Conservation (phyloP, 2,797 vertebrate species). For the Hozukius guyotensis region DNA sequence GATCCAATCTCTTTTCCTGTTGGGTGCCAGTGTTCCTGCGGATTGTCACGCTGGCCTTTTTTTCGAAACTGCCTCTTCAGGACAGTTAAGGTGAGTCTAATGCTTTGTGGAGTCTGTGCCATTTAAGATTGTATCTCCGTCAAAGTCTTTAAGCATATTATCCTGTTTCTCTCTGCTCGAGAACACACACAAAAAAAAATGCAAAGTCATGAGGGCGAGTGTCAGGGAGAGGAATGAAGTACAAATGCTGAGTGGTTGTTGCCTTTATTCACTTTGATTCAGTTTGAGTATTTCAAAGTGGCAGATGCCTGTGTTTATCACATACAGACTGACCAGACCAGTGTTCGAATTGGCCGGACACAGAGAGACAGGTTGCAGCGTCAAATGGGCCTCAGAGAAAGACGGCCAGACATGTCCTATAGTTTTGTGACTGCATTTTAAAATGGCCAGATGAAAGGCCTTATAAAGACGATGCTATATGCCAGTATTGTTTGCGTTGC, state of each 20-base stretch:
- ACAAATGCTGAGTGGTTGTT: constrained; percentile 31
- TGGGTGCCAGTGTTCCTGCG: constrained; percentile 30
- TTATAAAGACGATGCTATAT: constrained; percentile 1
- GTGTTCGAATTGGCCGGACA: constrained; percentile 13
- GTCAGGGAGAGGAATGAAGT: not conserved
- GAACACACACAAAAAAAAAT: constrained; percentile 11
- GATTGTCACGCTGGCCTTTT: constrained; percentile 3
- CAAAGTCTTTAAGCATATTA: constrained; percentile 27
- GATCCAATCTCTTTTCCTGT: constrained; percentile 41
- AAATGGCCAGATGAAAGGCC: constrained; percentile 17
- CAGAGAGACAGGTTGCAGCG: constrained; percentile 42
- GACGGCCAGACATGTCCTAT: constrained; percentile 37
- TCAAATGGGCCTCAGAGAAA: constrained; percentile 33
- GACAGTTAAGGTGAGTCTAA: constrained; percentile 59
- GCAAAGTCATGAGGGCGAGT: constrained; percentile 36
- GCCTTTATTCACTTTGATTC: constrained; percentile 39
- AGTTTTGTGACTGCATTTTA: constrained; percentile 16
- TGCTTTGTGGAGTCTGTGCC: constrained; percentile 32
- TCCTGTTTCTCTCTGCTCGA: not conserved
- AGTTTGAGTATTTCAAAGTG: constrained; percentile 44
- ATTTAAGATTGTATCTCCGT: constrained; percentile 51
- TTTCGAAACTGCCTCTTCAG: constrained; percentile 33
- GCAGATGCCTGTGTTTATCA: constrained; percentile 57
- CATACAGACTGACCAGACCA: constrained; percentile 1
- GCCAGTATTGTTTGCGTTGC: constrained; percentile 36